Conservation (phyloP, 2,888 invertebrate species). For the Hetaerina titia region DNA sequence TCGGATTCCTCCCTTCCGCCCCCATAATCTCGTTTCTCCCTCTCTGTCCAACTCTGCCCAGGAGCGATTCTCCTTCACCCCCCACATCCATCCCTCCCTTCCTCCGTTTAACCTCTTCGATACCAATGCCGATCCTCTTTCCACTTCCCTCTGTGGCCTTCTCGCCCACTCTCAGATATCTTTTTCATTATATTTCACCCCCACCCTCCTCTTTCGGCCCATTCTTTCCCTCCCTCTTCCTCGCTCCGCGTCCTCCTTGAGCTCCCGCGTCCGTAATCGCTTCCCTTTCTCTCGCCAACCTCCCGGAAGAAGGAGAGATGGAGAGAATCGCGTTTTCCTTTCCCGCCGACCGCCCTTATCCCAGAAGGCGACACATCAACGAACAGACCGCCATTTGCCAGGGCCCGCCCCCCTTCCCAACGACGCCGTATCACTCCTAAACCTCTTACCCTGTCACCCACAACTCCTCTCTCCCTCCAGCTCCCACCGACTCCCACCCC, state of each 20-base stretch:
- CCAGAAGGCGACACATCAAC: conserved; percentile 32
- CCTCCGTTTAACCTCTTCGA: background rate
- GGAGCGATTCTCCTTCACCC: background rate
- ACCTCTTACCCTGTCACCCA: background rate
- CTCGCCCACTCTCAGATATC: background rate
- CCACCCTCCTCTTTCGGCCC: background rate
- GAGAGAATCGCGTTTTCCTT: conserved; percentile 10
- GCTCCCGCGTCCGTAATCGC: background rate
- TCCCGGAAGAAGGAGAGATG: background rate
- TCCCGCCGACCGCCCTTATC: background rate
- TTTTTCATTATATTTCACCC: background rate
- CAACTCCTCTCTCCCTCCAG: background rate
- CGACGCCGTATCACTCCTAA: conserved; percentile 2
- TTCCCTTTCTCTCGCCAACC: background rate
- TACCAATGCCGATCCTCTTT: background rate
- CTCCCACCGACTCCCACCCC: background rate
- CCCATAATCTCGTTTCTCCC: background rate
- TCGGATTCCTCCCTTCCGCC: background rate
- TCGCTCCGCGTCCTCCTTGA: background rate
- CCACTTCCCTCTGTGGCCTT: background rate
- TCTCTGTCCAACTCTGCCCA: background rate
- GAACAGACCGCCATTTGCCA: background rate
- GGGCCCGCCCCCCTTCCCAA: background rate
- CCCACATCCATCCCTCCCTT: background rate
- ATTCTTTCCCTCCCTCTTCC: background rate